Conservation (phyloP, 2,797 vertebrate genomes). For the Natrix natrix region DNA sequence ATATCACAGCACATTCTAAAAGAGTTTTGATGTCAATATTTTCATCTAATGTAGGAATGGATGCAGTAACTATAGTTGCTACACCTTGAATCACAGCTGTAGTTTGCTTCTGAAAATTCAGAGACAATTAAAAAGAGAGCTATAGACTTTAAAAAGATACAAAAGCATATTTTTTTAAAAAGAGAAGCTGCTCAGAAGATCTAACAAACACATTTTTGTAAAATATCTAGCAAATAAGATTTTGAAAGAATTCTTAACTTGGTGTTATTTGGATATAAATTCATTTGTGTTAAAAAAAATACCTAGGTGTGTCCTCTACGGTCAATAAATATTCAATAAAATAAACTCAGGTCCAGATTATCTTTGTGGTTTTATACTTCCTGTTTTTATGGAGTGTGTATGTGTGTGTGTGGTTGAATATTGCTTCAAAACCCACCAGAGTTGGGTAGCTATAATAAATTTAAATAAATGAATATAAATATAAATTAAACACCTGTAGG, state of each 20-base stretch:
- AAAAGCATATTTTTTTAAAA: background rate
- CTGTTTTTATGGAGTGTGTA: background rate
- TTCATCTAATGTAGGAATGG: constrained; percentile 80
- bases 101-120: constrained; percentile 65
- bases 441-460: background rate
- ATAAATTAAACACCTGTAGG: background rate
- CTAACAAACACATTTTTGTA: background rate
- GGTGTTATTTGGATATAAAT: background rate
- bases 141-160: background rate
- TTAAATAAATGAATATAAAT: background rate
- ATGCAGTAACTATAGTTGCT: constrained; percentile 77
- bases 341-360: background rate
- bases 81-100: constrained; percentile 80
- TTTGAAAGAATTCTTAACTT: background rate
- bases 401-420: background rate
- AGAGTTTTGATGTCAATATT: constrained; percentile 76
- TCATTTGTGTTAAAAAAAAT: background rate
- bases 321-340: background rate
- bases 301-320: background rate
- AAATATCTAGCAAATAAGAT: background rate
- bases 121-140: background rate
- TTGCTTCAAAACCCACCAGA: background rate
- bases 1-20: constrained; percentile 74
- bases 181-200: background rate
- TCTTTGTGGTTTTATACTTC: background rate